Evolutionary conservation across 2,113 vertebrate genomes (phyloP).

Genomic region (human (Homo sapiens)): GRCh38 chrX:33430001-33430500

Average conservation of each 20-base stretch:
- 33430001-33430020: not conserved
- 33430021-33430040: not conserved
- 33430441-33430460: not conserved
- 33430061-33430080: not conserved
- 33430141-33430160: not conserved
- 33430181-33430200: not conserved
- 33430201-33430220: not conserved
- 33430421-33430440: not conserved
- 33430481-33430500: no score
- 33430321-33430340: not conserved
- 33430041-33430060: not conserved
- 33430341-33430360: not conserved
- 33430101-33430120: not conserved
- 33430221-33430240: constrained; percentile 16
- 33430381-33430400: not conserved
- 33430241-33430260: not conserved
- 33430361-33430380: not conserved
- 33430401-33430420: not conserved
- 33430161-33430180: not conserved
- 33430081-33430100: not conserved
- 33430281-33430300: not conserved
- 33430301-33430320: not conserved
- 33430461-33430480: not conserved
- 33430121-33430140: not conserved
- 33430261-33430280: not conserved